Base-by-base conservation (phyloP, 2,113 vertebrate genomes). In the Pachyramphus minor region DNA sequence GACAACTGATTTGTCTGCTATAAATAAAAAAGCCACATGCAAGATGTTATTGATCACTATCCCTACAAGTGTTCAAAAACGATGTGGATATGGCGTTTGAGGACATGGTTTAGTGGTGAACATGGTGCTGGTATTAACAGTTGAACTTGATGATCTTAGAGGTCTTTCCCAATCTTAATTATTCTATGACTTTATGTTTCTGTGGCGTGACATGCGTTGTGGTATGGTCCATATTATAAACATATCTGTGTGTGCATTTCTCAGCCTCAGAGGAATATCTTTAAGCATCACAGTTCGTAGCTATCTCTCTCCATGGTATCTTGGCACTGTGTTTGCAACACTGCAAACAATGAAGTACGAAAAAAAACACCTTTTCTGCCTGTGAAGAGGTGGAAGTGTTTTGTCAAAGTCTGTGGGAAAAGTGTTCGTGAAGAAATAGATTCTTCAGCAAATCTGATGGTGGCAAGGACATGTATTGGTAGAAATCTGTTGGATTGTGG, bases 71-170 rank as follows among this genome's bases (percentile, higher is more conserved):
- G 56, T 23, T 33, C 2, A 13, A 50, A 89, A 77, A 9, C 3
- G 25, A 35, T 37, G 23, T 44, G 60, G 47, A 7, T 11, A 12
- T 33, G 14, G 12, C 25, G 9, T 12, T 56, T 4, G 8, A 62
- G n/a, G 41, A 69, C 22, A 6, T 56, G 18, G 7, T 13, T 56
- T 63, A 56, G 31, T 28, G 35, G 22, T 49, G 49, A 44, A 44
- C 0, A 0, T 44, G 31, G 27, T 64, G 62, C 9, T 31, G 41
- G 62, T 64, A 14, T 31, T 33, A 23, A 13, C 3, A 20, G 25
- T 14, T 69, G 63, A 42, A 77, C 55, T 37, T 17, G 27, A 33
- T 71, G 72, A 50, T 58, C 31, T 33, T 20, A 50, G 35, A 44
- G 11, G 7, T 45, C 14, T 56, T 42, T 63, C 42, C 31, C 22